Base-by-base conservation (phyloP, 2,888 invertebrate genomes). In the Orthosia gracilis region DNA sequence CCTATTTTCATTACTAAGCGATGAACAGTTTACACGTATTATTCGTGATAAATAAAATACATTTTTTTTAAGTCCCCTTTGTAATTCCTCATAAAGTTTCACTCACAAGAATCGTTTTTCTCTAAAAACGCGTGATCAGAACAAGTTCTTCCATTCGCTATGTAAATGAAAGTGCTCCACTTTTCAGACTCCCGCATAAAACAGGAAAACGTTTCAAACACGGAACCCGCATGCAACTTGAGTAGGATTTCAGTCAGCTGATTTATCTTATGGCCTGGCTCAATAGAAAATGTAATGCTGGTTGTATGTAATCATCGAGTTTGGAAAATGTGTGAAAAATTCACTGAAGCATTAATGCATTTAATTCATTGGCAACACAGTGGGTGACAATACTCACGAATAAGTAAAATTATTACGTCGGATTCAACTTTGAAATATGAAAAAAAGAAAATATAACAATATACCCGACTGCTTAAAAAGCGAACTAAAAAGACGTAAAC, bases 211-310 rank as follows among this genome's bases (percentile, higher is more conserved):
- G 66, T 49, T 68, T 62, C 68, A 21, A 49, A 68, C 47, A 76
- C 65, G 57, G 63, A 73, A 67, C 80, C 82, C 82, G 80, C 78
- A 82, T 82, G 55, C 77, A 75, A 76, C 81, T 77, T 62, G 59
- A 59, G 23, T 69, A 31, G 71, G 72, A 72, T 77, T 72, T 72
- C 76, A n/a, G 21, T 71, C 70, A 64, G 79, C 76, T 67, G 75
- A 82, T 78, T 83, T 79, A 75, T 75, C 58, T 57, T 73, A 67
- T 58, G 54, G 61, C 45, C 52, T 54, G 45, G 26, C 40, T 71
- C 59, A 50, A 76, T 55, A 63, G 52, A 47, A 76, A 57, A 52
- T 18, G 49, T 26, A 45, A 71, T 64, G 49, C 47, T 26, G 50
- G 71, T 23, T 18, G 23, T 54, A 17, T 54, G n/a, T 49, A 64